Base-by-base conservation (phyloP, 2,888 invertebrate species). In the Cantharis flavilabris region DNA sequence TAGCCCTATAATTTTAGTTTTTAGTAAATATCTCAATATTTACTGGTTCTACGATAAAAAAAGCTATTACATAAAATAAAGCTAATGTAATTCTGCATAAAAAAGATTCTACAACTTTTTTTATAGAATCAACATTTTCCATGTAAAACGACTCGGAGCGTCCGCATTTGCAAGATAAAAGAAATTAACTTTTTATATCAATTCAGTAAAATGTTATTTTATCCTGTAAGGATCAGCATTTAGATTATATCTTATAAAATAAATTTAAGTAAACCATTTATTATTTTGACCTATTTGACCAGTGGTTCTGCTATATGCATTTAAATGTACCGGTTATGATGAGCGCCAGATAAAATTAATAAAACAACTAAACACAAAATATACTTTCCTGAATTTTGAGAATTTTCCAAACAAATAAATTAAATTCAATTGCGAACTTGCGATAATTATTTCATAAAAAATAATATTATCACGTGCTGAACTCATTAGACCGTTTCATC, bases 401-500 rank as follows among this genome's bases (percentile, higher is more conserved):
- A 49, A 49, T 1, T 49, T 49, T 33, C 3, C 7, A 5, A 13
- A 49, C 9, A 49, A 49, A n/a, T n/a, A n/a, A 49, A 49, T 49
- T 49, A n/a, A 49, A 49, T 2, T 20, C 49, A 49, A 49, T 7
- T 7, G n/a, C n/a, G n/a, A 49, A 49, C 7, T 49, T 49, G 49
- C n/a, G 5, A 49, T n/a, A 49, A 49, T n/a, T n/a, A 49, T 49
- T 49, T 49, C 7, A 49, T n/a, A 49, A 49, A 49, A 49, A 67
- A 67, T 26, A 26, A 26, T 23, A 23, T 26, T 67, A 26, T 67
- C 65, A 67, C 65, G 65, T 23, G 20, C n/a, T 67, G 65, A 30
- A 62, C 20, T 62, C 74, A 70, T 9, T 33, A 70, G 75, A 75
- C 75, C 71, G 65, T 71, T 70, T 62, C 70, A 64, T 30, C 63